These are phyloP conservation scores for Cephus pygmeus DNA, from an alignment of 2,888 invertebrate genomes.

Conservation along the genomic window DNA sequence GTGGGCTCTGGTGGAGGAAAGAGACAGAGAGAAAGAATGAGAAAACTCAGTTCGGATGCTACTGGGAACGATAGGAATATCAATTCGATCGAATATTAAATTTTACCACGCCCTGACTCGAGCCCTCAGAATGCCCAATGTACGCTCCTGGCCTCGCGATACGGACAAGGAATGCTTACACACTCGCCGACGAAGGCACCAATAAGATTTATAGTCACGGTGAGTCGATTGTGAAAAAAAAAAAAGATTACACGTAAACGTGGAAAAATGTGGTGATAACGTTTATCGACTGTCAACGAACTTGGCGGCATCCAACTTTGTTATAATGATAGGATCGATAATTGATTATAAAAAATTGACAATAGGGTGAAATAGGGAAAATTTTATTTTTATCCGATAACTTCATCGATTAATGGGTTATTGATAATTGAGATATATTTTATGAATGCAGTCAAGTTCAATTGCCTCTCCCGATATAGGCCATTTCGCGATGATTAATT, in stretches of 20 bases:
- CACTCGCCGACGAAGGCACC: neutral
- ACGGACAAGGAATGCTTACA: neutral
- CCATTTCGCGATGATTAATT: neutral
- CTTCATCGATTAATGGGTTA: neutral
- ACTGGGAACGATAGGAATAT: constrained; percentile 20
- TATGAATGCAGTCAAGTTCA: neutral
- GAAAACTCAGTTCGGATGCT: neutral
- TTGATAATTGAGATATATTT: neutral
- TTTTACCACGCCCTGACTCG: constrained; percentile 14
- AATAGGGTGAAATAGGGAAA: neutral
- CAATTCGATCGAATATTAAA: constrained; percentile 27
- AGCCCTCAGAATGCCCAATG: constrained; percentile 1
- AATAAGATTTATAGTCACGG: constrained; percentile 3
- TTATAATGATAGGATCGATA: too few species aligned
- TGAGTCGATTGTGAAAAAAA: neutral
- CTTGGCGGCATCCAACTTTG: neutral
- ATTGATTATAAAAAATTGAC: too few species aligned
- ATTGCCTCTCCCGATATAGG: neutral
- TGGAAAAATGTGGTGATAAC: neutral
- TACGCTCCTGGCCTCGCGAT: neutral
- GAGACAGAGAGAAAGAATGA: neutral
- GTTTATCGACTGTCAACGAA: neutral
- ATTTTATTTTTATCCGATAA: neutral
- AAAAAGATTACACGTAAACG: neutral
- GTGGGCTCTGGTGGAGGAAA: neutral